Evolutionary conservation across 2,113 vertebrate genomes (phyloP).

Genomic region (Neotoma lepida): DNA sequence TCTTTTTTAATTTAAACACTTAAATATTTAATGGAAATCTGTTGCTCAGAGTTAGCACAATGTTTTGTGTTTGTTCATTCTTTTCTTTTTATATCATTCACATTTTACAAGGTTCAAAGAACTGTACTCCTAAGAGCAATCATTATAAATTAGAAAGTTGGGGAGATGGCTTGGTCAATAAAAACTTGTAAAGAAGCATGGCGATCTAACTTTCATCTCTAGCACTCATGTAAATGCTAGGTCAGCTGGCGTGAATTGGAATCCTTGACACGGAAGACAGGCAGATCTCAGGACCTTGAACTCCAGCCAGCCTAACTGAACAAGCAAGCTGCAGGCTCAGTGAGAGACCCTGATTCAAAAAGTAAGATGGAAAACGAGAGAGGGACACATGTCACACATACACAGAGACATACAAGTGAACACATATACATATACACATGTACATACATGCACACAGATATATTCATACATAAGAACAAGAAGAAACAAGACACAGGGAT

Average conservation of each 20-base stretch:
- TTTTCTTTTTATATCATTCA: slow-evolving; percentile 5
- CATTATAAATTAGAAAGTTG: background rate
- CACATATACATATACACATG: background rate
- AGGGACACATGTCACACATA: background rate
- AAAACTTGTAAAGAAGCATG: background rate
- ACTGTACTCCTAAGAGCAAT: background rate
- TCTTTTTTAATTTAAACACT: background rate
- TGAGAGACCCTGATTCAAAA: background rate
- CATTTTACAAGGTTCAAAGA: background rate
- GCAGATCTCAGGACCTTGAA: too few relatives aligned
- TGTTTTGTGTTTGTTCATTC: background rate
- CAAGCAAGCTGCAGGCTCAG: background rate
- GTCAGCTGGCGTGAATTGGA: background rate
- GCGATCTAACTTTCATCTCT: background rate
- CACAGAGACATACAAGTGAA: background rate
- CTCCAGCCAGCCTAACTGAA: background rate
- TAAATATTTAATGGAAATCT: background rate
- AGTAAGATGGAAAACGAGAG: background rate
- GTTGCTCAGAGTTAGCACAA: background rate
- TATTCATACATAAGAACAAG: background rate
- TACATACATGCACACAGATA: background rate
- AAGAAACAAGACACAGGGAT: background rate
- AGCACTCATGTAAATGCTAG: background rate
- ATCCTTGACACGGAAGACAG: background rate
- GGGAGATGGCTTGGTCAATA: background rate